Percentiles rank a stretch among this genome's conserved stretches.
Conservation (phyloP, 1,140 invertebrate species). For the Trichomalopsis sarcophagae region DNA sequence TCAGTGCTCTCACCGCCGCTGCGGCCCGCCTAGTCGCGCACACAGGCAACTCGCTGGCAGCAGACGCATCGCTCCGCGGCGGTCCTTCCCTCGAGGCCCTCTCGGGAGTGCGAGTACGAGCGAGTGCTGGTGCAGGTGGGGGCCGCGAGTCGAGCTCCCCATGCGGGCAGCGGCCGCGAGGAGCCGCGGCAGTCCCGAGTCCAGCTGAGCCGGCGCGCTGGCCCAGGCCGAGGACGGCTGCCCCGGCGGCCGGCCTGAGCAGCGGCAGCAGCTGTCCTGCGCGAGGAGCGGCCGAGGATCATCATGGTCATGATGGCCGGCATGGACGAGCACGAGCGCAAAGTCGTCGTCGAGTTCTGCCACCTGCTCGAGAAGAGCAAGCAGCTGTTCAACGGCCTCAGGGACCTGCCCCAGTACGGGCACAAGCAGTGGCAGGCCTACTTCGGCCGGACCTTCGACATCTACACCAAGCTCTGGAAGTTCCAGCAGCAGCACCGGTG, state of each 20-base stretch:
- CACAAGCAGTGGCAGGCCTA: conserved; percentile 99
- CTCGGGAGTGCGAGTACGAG: not conserved
- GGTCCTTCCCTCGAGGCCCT: too few relatives aligned
- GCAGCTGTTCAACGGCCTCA: conserved; percentile 96
- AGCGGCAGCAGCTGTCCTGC: not conserved
- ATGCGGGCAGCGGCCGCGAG: not conserved
- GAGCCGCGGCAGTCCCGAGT: not conserved
- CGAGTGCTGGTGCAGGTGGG: too few relatives aligned
- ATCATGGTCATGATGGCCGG: conserved; percentile 80
- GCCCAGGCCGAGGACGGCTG: conserved; percentile 3
- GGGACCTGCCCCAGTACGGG: conserved; percentile 96
- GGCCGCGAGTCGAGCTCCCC: not conserved
- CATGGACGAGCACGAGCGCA: conserved; percentile 91
- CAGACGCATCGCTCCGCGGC: too few relatives aligned
- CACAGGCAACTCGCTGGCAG: not conserved
- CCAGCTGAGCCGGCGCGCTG: not conserved
- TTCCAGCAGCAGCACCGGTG: conserved; percentile 97
- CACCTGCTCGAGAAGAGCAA: conserved; percentile 98
- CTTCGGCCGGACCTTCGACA: conserved; percentile 97
- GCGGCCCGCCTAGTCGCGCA: not conserved
- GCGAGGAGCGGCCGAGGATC: not conserved
- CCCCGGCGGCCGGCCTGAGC: not conserved
- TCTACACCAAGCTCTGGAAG: conserved; percentile 99
- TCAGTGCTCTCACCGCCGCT: too few relatives aligned
- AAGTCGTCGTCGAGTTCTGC: conserved; percentile 97